phyloP scores from a whole-genome alignment of 1,140 invertebrate species.

The Agraylea sexmaculata region DNA sequence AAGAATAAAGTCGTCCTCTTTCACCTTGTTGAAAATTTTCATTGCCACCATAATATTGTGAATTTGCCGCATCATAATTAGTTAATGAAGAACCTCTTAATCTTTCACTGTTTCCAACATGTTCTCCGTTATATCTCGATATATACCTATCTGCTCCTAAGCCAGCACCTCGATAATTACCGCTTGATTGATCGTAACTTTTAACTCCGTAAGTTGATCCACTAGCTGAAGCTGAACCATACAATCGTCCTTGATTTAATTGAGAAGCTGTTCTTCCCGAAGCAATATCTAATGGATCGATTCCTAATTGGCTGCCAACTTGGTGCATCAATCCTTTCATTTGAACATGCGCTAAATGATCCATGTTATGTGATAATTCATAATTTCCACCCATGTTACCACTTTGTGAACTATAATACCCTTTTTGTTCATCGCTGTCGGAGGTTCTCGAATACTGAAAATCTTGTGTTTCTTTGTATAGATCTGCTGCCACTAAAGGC shows the following conservation, averaged over 20 bases:
- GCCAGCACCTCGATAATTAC: not conserved
- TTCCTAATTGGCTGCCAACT: constrained; percentile 33
- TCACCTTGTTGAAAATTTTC: too few relatives aligned
- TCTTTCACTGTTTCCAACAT: too few relatives aligned
- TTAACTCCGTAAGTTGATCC: constrained; percentile 22
- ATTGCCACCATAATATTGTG: too few relatives aligned
- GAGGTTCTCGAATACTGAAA: constrained; percentile 38
- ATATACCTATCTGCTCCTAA: not conserved
- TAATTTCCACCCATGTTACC: constrained; percentile 40
- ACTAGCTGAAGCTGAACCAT: constrained; percentile 31
- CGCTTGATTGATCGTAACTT: not conserved
- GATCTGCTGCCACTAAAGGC: constrained; percentile 28
- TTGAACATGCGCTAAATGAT: constrained; percentile 32
- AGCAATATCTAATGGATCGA: constrained; percentile 22
- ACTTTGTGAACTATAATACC: constrained; percentile 34
- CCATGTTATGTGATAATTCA: constrained; percentile 38
- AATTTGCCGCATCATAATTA: too few relatives aligned
- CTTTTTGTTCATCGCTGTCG: constrained; percentile 31
- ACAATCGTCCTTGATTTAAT: constrained; percentile 30
- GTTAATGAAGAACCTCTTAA: too few relatives aligned
- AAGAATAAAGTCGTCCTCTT: too few relatives aligned
- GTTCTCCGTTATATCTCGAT: too few relatives aligned
- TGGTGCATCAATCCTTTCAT: constrained; percentile 31
- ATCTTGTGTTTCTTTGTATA: constrained; percentile 37
- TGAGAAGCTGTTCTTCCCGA: constrained; percentile 11